Evolutionary conservation across 2,888 invertebrate species (phyloP).

Genomic region (Alloplasta piceator): DNA sequence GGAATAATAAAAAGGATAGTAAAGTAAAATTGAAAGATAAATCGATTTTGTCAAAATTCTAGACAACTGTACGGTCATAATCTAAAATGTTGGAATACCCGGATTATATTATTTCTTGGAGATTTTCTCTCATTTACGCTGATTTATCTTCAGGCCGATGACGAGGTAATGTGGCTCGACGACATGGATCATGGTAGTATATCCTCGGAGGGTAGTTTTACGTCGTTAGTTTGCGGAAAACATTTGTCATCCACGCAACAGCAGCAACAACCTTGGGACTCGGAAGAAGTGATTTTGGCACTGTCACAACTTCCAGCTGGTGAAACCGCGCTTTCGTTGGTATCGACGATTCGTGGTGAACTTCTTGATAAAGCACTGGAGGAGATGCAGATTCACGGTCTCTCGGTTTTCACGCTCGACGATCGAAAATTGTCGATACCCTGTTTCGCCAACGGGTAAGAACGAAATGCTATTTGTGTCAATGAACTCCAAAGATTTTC

Average conservation of each 20-base stretch:
- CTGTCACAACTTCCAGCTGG: constrained; percentile 78
- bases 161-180: constrained; percentile 76
- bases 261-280: constrained; percentile 76
- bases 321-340: constrained; percentile 72
- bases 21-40: constrained; percentile 4
- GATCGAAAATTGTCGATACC: constrained; percentile 65
- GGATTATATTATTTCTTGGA: neutral
- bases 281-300: constrained; percentile 75
- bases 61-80: neutral
- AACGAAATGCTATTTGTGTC: neutral
- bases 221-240: constrained; percentile 70
- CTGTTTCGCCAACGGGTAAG: constrained; percentile 71
- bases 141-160: constrained; percentile 58
- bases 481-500: too few species aligned
- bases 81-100: neutral
- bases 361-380: constrained; percentile 69
- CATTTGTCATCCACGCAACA: constrained; percentile 70
- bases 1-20: neutral
- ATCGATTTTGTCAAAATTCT: neutral
- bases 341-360: constrained; percentile 73
- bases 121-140: neutral
- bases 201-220: constrained; percentile 77
- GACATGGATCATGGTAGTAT: constrained; percentile 74
- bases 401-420: constrained; percentile 56
- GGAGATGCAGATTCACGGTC: constrained; percentile 67